phyloP scores from a whole-genome alignment of 2,113 vertebrate species.

The Ameiurus melas region DNA sequence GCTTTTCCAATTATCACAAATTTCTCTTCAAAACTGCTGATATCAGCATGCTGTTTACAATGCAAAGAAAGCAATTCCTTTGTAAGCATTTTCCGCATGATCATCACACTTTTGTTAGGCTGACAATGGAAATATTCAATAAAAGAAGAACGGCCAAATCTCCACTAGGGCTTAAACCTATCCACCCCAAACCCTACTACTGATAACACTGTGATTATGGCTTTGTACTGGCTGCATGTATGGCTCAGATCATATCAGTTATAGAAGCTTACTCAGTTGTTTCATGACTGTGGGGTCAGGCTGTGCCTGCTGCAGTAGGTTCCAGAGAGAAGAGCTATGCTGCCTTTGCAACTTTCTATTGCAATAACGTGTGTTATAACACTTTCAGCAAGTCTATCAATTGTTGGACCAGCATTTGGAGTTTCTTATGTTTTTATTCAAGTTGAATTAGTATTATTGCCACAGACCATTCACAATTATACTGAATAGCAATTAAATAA shows the following conservation, averaged over 20 bases:
- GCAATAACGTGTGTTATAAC: slow-evolving; percentile 7
- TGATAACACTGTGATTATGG: slow-evolving; percentile 59
- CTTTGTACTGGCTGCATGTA: slow-evolving; percentile 51
- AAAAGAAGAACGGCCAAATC: slow-evolving; percentile 71
- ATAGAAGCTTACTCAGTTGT: slow-evolving; percentile 51
- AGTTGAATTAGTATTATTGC: not conserved
- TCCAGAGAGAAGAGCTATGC: slow-evolving; percentile 21
- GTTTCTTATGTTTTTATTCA: not conserved
- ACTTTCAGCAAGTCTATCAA: not conserved
- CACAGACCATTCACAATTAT: not conserved
- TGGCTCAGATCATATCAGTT: slow-evolving; percentile 60
- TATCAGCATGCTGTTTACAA: slow-evolving; percentile 77
- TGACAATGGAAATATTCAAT: slow-evolving; percentile 69
- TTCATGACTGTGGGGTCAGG: slow-evolving; percentile 39
- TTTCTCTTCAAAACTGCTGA: slow-evolving; percentile 83
- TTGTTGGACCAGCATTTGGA: not conserved
- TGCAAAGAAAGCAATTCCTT: slow-evolving; percentile 78
- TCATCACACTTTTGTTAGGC: slow-evolving; percentile 76
- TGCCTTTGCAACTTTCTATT: slow-evolving; percentile 27
- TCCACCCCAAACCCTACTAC: slow-evolving; percentile 50
- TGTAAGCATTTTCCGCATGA: slow-evolving; percentile 77
- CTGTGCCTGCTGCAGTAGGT: slow-evolving; percentile 16
- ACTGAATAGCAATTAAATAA: not conserved
- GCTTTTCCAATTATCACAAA: slow-evolving; percentile 79
- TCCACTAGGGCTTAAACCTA: slow-evolving; percentile 52